Evolutionary conservation across 2,113 vertebrate genomes (phyloP), one percentile per base, ranked within the genome.

Genomic region (Solea senegalensis): DNA sequence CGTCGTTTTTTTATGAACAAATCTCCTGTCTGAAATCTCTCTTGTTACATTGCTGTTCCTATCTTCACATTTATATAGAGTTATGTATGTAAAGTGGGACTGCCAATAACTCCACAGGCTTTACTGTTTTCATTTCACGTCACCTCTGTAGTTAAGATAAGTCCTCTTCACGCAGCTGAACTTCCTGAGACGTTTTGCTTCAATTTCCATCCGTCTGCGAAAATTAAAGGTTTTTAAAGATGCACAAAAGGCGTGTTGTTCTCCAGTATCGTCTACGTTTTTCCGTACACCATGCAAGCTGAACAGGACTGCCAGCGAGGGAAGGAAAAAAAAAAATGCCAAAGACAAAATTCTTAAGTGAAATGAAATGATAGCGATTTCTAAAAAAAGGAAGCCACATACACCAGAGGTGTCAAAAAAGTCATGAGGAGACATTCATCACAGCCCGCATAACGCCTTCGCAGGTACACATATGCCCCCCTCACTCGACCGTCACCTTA

Each of bases 371-470:
- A 96, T 96, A 95, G 92, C 73, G 74, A 91, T 94, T 96, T 95
- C 92, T 95, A 93, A 95, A 93, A 21, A 88, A 88, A 90, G 82
- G 89, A 91, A 94, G 92, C 93, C 87, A 89, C 95, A 14, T 95
- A 93, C 90, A 76, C 85, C 51, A 65, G 71, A 94, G 92, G 91
- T 95, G 95, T 95, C 95, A 94, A 92, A 95, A 96, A 95, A 94
- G 92, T 95, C 94, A 95, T 90, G 94, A 92, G 84, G 88, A 92
- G 72, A 86, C 94, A 96, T 98, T 95, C 97, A 97, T 98, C 95
- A 96, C 90, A 80, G 90, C 81, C 91, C 88, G 93, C 92, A 92
- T 81, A 68, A 58, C 77, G 80, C 78, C 9, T 68, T 82, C 74
- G 49, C 81, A 73, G 63, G 81, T 72, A 80, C 78, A 84, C 82